phyloP scores from a whole-genome alignment of 2,113 vertebrate species.

The Lophura nycthemera region DNA sequence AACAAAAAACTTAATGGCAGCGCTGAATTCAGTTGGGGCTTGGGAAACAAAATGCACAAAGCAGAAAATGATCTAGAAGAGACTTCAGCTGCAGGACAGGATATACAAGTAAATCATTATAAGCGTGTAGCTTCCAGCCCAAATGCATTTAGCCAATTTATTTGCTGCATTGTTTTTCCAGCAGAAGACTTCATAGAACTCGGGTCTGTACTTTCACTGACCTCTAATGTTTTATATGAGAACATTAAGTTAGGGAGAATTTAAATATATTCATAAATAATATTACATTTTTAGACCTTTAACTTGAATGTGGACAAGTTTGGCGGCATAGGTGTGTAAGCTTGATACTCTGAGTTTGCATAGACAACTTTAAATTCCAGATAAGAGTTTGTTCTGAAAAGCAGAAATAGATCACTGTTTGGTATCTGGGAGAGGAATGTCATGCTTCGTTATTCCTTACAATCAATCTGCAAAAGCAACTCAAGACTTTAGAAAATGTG shows the following conservation, averaged over 20 bases:
- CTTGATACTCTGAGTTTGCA: background rate
- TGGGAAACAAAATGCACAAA: conserved; percentile 1
- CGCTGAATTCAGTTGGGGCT: background rate
- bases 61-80: background rate
- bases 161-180: background rate
- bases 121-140: background rate
- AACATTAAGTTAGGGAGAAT: background rate
- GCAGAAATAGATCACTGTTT: background rate
- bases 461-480: background rate
- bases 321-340: background rate
- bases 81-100: background rate
- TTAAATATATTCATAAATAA: background rate
- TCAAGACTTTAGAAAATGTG: conserved; percentile 3
- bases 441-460: background rate
- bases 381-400: background rate
- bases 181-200: background rate
- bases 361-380: background rate
- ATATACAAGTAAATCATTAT: background rate
- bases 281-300: background rate
- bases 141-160: background rate
- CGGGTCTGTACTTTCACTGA: background rate
- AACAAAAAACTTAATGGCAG: background rate
- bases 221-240: background rate
- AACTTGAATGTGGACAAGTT: background rate
- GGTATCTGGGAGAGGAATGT: background rate